Evolutionary conservation across 2,888 invertebrate genomes (phyloP), one percentile per base, ranked within the genome.

Genomic region (Argynnis bischoffii): DNA sequence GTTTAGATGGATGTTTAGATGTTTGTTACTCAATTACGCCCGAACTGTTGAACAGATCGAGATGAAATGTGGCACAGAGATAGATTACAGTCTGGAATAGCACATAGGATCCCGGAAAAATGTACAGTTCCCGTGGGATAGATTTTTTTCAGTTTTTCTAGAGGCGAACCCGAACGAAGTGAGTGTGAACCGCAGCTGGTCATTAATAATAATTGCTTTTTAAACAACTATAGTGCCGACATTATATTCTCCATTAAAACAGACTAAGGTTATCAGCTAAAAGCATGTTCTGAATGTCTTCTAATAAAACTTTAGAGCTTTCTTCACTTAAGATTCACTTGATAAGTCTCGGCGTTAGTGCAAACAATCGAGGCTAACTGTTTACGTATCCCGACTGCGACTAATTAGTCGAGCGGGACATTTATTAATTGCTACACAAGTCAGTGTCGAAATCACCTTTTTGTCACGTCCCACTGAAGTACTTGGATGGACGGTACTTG

Each of bases 361-460:
- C 72, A 71, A 64, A 74, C 75, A 74, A 76, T 76, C 75, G 70
- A 66, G 35, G 73, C 75, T 75, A 75, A 74, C 75, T 76, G 80
- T 84, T 86, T 86, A 81, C 85, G 84, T 82, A 84, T 85, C 85
- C 82, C 26, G 4, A 26, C 26, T 86, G 83, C 83, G 84, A 86
- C 88, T 90, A 90, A 91, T 92, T 91, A 90, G 88, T 87, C 87
- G 85, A 79, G 77, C 82, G 79, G 81, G 83, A 91, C 90, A 76
- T 90, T 86, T 90, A 91, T 90, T 90, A 91, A 92, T 92, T 88
- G 89, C 88, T 81, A 89, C 90, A 88, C 86, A 81, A 85, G 87
- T 88, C 82, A 75, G 81, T 83, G 88, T 86, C 85, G 78, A 77
- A 77, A 79, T 81, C 74, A 74, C 74, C 75, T 78, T 83, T 84